Percentiles rank a stretch among this genome's conserved stretches.
Evolutionary conservation across 2,797 vertebrate species (phyloP).

Genomic region (Betta splendens): DNA sequence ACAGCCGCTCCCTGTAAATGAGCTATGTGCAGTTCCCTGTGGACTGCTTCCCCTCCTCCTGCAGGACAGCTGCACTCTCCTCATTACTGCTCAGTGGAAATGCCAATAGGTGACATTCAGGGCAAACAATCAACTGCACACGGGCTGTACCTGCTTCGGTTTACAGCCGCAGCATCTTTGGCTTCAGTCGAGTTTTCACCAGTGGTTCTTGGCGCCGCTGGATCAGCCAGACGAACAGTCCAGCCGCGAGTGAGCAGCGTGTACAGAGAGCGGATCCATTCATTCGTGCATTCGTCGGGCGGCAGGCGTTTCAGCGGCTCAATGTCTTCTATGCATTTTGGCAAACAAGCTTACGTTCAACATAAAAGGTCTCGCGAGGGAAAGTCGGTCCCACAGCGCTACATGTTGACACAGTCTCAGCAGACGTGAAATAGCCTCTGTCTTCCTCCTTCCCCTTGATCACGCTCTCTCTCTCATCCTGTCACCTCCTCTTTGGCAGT

Average conservation of each 20-base stretch:
- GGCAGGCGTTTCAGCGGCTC: too few relatives aligned
- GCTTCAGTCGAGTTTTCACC: not conserved
- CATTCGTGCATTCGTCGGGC: too few relatives aligned
- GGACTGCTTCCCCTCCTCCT: not conserved
- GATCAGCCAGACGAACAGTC: not conserved
- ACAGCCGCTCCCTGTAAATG: not conserved
- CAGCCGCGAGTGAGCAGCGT: not conserved
- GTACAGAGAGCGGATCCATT: not conserved
- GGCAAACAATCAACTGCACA: not conserved
- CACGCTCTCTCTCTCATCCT: constrained; percentile 39
- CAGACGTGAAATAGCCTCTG: constrained; percentile 18
- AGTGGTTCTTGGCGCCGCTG: not conserved
- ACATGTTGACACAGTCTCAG: constrained; percentile 47
- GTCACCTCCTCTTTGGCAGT: constrained; percentile 80
- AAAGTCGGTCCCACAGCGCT: constrained; percentile 7
- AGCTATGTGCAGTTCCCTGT: not conserved
- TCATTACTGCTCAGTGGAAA: constrained; percentile 4
- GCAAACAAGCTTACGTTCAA: constrained; percentile 5
- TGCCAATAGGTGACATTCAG: constrained; percentile 11
- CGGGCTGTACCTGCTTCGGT: not conserved
- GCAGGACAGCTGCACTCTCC: not conserved
- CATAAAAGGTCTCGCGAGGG: not conserved
- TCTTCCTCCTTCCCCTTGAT: constrained; percentile 18
- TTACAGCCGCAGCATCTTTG: not conserved
- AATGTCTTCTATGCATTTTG: constrained; percentile 29